A percentile compares a stretch with the other conserved stretches of the same genome.
These are phyloP conservation scores for Clarias batrachus DNA, from an alignment of 2,113 vertebrate genomes.

Conservation along the genomic window DNA sequence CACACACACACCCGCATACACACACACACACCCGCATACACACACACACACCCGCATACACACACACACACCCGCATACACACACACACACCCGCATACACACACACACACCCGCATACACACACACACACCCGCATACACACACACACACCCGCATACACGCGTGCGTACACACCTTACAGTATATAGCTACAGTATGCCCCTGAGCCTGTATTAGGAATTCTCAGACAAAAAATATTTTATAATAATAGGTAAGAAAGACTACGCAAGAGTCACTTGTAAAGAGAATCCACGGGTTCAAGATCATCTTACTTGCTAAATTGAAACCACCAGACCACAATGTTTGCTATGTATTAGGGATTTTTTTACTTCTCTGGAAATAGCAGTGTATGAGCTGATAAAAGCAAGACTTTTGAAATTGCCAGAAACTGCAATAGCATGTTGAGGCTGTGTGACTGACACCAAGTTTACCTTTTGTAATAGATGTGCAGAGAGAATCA, in stretches of 20 bases:
- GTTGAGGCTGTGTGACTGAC: slow-evolving; percentile 36
- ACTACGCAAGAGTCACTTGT: background rate
- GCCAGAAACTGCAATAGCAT: slow-evolving; percentile 25
- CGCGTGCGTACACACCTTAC: too few species aligned
- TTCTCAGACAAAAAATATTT: background rate
- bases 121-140: too few species aligned
- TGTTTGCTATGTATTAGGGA: background rate
- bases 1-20: too few species aligned
- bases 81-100: too few species aligned
- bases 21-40: too few species aligned
- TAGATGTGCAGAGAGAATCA: slow-evolving; percentile 59
- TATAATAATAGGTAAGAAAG: background rate
- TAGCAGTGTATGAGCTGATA: background rate
- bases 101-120: too few species aligned
- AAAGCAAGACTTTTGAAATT: background rate
- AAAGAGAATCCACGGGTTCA: background rate
- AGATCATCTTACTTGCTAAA: slow-evolving; percentile 1
- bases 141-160: too few species aligned
- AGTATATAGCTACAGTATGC: background rate
- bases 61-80: too few species aligned
- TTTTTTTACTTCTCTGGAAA: background rate
- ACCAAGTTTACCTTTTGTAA: slow-evolving; percentile 39
- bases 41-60: too few species aligned
- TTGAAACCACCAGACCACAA: background rate
- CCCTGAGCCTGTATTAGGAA: background rate